phyloP scores from a whole-genome alignment of 2,888 invertebrate species.

The Trichopria drosophilae region DNA sequence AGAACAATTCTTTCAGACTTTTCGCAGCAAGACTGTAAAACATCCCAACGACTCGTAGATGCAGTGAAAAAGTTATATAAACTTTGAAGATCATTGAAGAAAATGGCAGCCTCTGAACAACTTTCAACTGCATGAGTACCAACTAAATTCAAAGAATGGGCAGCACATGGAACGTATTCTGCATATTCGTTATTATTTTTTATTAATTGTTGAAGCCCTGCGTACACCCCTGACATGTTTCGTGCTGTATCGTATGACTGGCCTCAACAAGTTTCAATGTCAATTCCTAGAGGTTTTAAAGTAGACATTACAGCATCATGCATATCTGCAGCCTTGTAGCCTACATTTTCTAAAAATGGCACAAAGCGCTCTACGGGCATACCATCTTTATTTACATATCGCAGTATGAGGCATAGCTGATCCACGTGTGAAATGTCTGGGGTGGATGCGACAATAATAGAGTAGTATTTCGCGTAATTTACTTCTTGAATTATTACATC shows the following conservation, averaged over 20 bases:
- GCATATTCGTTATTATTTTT: too few species aligned
- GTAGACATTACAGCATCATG: too few species aligned
- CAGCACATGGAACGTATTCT: slow-evolving; percentile 38
- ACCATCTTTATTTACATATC: too few species aligned
- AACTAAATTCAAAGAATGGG: slow-evolving; percentile 42
- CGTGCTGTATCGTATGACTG: slow-evolving; percentile 38
- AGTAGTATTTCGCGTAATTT: slow-evolving; percentile 33
- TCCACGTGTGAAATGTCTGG: slow-evolving; percentile 36
- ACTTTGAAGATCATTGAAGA: slow-evolving; percentile 37
- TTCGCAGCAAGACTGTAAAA: too few species aligned
- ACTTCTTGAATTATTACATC: slow-evolving; percentile 30
- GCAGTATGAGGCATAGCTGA: slow-evolving; percentile 37
- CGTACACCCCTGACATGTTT: slow-evolving; percentile 38
- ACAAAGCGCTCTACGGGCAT: too few species aligned
- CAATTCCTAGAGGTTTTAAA: too few species aligned
- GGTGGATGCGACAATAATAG: slow-evolving; percentile 41
- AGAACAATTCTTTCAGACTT: slow-evolving; percentile 3
- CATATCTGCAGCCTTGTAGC: too few species aligned
- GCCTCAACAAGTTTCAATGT: slow-evolving; percentile 35
- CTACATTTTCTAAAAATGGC: too few species aligned
- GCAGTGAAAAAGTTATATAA: slow-evolving; percentile 40
- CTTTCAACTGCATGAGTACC: slow-evolving; percentile 37
- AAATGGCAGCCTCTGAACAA: slow-evolving; percentile 32
- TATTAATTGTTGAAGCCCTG: too few species aligned
- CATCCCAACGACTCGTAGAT: slow-evolving; percentile 25